Evolutionary conservation across 2,113 vertebrate genomes (phyloP).

Genomic region (Nibea albiflora): DNA sequence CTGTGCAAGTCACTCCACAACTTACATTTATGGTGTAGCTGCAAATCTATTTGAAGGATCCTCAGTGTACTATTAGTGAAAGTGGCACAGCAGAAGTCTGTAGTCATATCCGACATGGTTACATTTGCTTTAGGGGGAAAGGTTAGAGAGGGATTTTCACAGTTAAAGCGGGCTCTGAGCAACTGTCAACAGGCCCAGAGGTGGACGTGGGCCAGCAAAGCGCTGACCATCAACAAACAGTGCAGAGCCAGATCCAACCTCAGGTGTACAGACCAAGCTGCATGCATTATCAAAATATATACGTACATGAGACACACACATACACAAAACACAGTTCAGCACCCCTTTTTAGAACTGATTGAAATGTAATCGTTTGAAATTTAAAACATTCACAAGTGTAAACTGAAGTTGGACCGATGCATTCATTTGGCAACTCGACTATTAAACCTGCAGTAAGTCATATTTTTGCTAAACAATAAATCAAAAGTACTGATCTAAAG

Average conservation of each 20-base stretch:
- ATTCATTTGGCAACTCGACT: conserved; percentile 28
- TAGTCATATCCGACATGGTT: neutral
- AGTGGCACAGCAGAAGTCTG: conserved; percentile 21
- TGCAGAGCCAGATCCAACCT: conserved; percentile 13
- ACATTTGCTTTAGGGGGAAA: conserved; percentile 17
- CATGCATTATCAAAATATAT: conserved; percentile 54
- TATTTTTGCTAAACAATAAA: neutral
- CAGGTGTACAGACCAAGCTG: conserved; percentile 29
- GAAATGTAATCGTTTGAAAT: neutral
- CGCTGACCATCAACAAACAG: conserved; percentile 16
- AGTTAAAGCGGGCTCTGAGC: conserved; percentile 50
- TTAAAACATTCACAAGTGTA: conserved; percentile 18
- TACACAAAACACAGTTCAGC: conserved; percentile 36
- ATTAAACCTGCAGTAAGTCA: conserved; percentile 13
- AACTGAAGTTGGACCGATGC: conserved; percentile 36
- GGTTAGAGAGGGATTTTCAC: conserved; percentile 47
- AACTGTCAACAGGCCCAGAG: conserved; percentile 8
- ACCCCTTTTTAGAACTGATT: neutral
- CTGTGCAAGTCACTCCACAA: conserved; percentile 36
- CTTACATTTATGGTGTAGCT: conserved; percentile 9
- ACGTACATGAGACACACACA: conserved; percentile 23
- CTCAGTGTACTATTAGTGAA: conserved; percentile 14
- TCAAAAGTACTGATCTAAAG: neutral
- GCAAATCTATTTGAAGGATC: conserved; percentile 22
- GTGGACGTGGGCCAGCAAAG: neutral